Evolutionary conservation across 2,888 invertebrate genomes (phyloP).

Genomic region (Watsonalla binaria): DNA sequence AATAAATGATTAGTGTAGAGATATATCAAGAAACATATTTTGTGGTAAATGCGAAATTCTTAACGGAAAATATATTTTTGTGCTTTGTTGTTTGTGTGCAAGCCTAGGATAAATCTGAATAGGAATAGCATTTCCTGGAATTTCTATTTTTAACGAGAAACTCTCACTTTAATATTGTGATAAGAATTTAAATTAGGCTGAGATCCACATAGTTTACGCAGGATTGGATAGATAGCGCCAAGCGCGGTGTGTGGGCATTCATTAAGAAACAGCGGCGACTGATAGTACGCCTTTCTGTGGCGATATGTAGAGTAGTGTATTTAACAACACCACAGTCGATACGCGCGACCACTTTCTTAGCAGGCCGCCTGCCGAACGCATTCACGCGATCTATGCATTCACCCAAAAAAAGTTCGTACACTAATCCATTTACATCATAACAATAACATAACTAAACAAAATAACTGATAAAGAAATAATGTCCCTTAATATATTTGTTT

Average conservation of each 20-base stretch:
- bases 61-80: too few species aligned
- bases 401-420: constrained; percentile 36
- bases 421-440: neutral
- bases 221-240: neutral
- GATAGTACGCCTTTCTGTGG: constrained; percentile 42
- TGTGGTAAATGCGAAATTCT: too few species aligned
- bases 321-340: constrained; percentile 64
- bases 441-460: neutral
- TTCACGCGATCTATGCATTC: constrained; percentile 36
- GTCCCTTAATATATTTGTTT: neutral
- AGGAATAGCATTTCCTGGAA: too few species aligned
- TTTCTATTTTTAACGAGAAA: too few species aligned
- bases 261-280: neutral
- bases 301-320: constrained; percentile 73
- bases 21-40: too few species aligned
- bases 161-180: too few species aligned
- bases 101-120: too few species aligned
- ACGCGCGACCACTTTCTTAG: constrained; percentile 66
- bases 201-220: neutral
- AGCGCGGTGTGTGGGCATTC: neutral
- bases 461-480: neutral
- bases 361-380: constrained; percentile 61
- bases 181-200: neutral
- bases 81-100: too few species aligned
- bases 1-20: too few species aligned